These are phyloP conservation scores for Lethocerus indicus DNA, from an alignment of 1,140 invertebrate genomes.

Conservation along the genomic window DNA sequence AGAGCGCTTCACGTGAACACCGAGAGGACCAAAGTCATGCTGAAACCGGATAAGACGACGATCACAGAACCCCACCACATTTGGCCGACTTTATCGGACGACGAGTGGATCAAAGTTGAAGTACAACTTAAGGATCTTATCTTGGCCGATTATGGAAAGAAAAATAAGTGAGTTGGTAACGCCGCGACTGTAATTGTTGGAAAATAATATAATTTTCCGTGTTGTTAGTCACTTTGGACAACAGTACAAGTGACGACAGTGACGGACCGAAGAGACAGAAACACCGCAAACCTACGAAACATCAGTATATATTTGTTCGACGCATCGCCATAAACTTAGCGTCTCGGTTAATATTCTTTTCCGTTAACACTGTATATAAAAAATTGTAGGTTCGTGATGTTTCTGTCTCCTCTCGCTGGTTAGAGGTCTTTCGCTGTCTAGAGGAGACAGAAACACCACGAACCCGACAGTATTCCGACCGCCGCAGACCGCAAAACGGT, in stretches of 20 bases:
- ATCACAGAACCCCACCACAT: slow-evolving; percentile 98
- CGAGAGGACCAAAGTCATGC: slow-evolving; percentile 87
- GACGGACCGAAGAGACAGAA: neutral
- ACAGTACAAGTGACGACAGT: neutral
- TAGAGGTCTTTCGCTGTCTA: no score
- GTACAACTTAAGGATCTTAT: slow-evolving; percentile 97
- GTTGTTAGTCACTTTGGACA: neutral
- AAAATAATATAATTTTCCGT: neutral
- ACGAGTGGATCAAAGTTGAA: slow-evolving; percentile 99
- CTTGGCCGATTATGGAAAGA: slow-evolving; percentile 97
- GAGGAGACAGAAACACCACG: no score
- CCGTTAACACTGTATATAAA: no score
- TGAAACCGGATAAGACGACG: slow-evolving; percentile 98
- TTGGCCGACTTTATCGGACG: slow-evolving; percentile 93
- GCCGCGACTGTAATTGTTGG: neutral
- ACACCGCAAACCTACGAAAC: no score
- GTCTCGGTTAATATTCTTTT: no score
- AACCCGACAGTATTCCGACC: no score
- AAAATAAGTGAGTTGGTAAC: slow-evolving; percentile 66
- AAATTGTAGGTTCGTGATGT: no score
- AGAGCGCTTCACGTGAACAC: slow-evolving; percentile 97
- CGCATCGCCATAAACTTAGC: no score
- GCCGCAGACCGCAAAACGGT: no score
- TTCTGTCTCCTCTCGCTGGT: no score
- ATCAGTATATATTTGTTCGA: no score